phyloP scores from a whole-genome alignment of 2,888 invertebrate species.

The Tortricodes alternella region DNA sequence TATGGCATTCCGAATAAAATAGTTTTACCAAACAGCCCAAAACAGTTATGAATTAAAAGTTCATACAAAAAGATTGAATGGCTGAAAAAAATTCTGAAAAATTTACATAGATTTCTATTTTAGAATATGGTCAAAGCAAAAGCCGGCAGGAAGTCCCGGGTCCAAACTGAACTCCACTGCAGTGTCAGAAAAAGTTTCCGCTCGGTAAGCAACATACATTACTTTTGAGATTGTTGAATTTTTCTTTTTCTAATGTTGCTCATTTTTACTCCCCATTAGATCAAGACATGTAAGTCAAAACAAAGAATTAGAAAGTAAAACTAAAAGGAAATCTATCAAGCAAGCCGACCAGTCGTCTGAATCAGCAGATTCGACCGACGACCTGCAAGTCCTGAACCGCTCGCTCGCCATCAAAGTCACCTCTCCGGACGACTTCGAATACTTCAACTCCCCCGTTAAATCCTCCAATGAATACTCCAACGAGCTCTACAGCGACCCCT shows the following conservation, averaged over 20 bases:
- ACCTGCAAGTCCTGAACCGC: conserved; percentile 73
- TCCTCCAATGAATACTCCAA: conserved; percentile 63
- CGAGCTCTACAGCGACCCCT: conserved; percentile 61
- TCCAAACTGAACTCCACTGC: conserved; percentile 48
- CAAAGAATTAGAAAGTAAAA: conserved; percentile 51
- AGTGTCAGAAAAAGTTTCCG: conserved; percentile 52
- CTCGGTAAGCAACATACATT: conserved; percentile 45
- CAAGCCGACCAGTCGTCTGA: conserved; percentile 66
- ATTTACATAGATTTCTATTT: not conserved
- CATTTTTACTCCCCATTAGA: too few relatives aligned
- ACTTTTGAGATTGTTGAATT: conserved; percentile 3
- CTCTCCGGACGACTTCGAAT: conserved; percentile 84
- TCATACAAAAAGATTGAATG: too few relatives aligned
- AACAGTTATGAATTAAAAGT: too few relatives aligned
- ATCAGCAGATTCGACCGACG: conserved; percentile 74
- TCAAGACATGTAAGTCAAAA: conserved; percentile 48
- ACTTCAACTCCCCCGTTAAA: conserved; percentile 77
- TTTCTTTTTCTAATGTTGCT: too few relatives aligned
- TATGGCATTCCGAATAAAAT: not conserved
- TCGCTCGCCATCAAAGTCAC: conserved; percentile 81
- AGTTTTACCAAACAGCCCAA: too few relatives aligned
- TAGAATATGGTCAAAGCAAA: conserved; percentile 75
- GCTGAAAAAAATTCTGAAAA: too few relatives aligned
- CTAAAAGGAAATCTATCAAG: conserved; percentile 48
- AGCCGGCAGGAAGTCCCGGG: conserved; percentile 43